phyloP scores from a whole-genome alignment of 1,140 invertebrate species.

The Ooceraea biroi region DNA sequence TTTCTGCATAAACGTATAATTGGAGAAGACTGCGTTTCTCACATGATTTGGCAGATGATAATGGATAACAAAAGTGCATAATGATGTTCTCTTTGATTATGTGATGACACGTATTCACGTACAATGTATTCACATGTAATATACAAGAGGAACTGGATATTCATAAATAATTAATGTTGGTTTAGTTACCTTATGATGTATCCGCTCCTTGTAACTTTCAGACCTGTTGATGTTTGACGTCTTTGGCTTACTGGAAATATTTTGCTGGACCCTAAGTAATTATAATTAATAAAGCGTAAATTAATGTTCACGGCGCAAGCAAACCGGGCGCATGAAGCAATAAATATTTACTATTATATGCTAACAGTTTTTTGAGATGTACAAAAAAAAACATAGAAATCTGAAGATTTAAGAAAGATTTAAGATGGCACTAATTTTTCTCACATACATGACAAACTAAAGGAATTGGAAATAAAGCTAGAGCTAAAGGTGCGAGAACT shows the following conservation, averaged over 20 bases:
- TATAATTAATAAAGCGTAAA: conserved; percentile 72
- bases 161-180: background rate
- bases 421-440: background rate
- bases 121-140: no score
- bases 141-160: conserved; percentile 40
- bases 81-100: no score
- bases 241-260: conserved; percentile 86
- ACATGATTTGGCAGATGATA: no score
- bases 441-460: background rate
- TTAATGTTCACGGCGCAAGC: conserved; percentile 66
- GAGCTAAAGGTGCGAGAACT: background rate
- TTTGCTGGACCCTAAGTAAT: conserved; percentile 85
- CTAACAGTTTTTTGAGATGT: background rate
- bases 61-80: no score
- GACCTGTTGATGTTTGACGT: conserved; percentile 88
- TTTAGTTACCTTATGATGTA: conserved; percentile 87
- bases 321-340: conserved; percentile 13
- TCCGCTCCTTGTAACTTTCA: conserved; percentile 89
- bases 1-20: no score
- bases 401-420: background rate
- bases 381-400: background rate
- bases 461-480: background rate
- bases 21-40: no score
- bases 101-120: no score
- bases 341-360: background rate